phyloP scores from a whole-genome alignment of 2,113 vertebrate genomes.

The Uropsilus gracilis region DNA sequence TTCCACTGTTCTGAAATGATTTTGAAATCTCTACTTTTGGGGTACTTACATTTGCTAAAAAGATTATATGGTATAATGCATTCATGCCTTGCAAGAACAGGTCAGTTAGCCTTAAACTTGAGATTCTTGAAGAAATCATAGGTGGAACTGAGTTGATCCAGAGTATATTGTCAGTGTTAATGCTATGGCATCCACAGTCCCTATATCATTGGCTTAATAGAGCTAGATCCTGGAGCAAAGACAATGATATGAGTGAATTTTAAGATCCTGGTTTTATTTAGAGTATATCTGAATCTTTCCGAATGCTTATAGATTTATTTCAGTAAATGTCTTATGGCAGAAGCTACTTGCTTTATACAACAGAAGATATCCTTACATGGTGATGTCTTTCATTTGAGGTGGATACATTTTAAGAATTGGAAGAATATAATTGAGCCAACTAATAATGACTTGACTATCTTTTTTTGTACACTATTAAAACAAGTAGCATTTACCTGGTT shows the following conservation, averaged over 20 bases:
- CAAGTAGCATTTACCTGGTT: not conserved
- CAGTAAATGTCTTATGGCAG: not conserved
- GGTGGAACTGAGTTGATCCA: not conserved
- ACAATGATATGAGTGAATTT: not conserved
- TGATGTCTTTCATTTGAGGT: not conserved
- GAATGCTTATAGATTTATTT: not conserved
- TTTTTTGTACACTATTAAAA: not conserved
- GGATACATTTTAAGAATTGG: not conserved
- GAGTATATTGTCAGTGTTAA: not conserved
- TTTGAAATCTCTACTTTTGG: not conserved
- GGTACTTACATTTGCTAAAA: not conserved
- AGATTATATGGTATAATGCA: fast-evolving
- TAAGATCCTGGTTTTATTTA: not conserved
- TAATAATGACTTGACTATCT: no score
- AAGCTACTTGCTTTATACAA: not conserved
- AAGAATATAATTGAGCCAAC: not conserved
- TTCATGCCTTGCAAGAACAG: not conserved
- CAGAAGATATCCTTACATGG: no score
- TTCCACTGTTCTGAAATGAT: not conserved
- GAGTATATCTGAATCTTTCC: not conserved
- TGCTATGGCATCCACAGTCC: not conserved
- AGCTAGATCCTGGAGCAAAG: not conserved
- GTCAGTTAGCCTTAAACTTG: not conserved
- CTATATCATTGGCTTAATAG: not conserved
- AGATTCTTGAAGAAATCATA: not conserved